Evolutionary conservation across 1,140 invertebrate genomes (phyloP), one percentile per base, ranked within the genome.

Genomic region (Colletes latitarsis): DNA sequence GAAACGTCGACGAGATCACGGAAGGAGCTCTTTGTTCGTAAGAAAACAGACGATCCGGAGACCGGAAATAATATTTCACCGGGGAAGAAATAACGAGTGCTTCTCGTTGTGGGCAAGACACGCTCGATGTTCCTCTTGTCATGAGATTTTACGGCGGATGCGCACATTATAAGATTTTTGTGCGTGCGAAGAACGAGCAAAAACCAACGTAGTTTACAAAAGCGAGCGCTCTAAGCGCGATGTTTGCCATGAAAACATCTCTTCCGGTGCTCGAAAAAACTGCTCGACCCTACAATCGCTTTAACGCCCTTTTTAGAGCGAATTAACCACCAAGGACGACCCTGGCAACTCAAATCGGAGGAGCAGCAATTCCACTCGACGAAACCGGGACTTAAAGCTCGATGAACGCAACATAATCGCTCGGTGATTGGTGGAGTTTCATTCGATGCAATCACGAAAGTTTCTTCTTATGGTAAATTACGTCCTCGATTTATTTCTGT

Each of bases 111-210:
- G 57, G n/a, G n/a, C 19, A 57, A 58, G 77, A 64, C 41, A 46
- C 46, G 30, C 46, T 73, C 57, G 21, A 57, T 53, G 69, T 81
- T 85, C 43, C 77, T 70, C 60, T 52, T 64, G 71, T 71, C 62
- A 72, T 66, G 62, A 78, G 57, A 84, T 87, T 87, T 87, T 87
- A 87, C 74, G 74, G 66, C 85, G 82, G 85, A 86, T 87, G 84
- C 72, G 77, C 77, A 55, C 81, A 81, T 86, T 86, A 86, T 66
- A 30, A 68, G 49, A 86, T 75, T 86, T 85, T 85, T 82, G 49
- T 46, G 58, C 62, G 67, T 70, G 63, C 64, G 30, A 71, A 41
- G 19, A 60, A 41, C 82, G 67, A 55, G 55, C 82, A 85, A 85
- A 81, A 85, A 81, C 46, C 58, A 9, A n/a, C 55, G 58, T 41